phyloP scores from a whole-genome alignment of 1,140 invertebrate genomes.

The Bombus terrestris region DNA sequence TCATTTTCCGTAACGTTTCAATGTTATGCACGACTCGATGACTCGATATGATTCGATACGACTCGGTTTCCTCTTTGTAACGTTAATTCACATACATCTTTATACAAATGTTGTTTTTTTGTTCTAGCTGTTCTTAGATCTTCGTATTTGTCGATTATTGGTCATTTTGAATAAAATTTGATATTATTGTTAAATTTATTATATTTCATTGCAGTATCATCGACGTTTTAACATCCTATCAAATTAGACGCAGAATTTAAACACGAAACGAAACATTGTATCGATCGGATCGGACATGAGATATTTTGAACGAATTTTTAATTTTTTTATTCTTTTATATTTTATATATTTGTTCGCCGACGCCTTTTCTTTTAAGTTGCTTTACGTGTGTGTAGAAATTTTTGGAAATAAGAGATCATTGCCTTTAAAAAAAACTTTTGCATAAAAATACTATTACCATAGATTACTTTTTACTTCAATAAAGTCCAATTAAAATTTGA shows the following conservation, averaged over 20 bases:
- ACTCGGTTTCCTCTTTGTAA: slow-evolving; percentile 3
- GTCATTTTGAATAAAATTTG: too few species aligned
- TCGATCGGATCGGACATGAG: too few species aligned
- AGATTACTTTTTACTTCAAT: too few species aligned
- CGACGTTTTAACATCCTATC: background rate
- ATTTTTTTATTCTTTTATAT: background rate
- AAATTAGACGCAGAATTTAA: too few species aligned
- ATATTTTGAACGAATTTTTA: background rate
- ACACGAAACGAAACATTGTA: too few species aligned
- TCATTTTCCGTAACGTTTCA: slow-evolving; percentile 66
- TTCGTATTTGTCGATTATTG: too few species aligned
- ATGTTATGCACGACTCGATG: slow-evolving; percentile 43
- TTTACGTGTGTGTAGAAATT: background rate
- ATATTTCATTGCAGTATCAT: background rate
- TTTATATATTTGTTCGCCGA: background rate
- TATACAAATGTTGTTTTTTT: background rate
- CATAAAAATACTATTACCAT: too few species aligned
- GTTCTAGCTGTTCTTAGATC: background rate
- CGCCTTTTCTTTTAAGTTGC: too few species aligned
- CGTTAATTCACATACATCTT: background rate
- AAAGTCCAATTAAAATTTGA: too few species aligned
- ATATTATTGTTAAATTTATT: background rate
- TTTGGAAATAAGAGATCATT: background rate
- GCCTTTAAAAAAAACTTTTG: too few species aligned
- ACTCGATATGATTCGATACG: too few species aligned